Evolutionary conservation across 2,797 vertebrate species (phyloP), one percentile per base, ranked within the genome.

Genomic region (Parotocinclus haroldoi): DNA sequence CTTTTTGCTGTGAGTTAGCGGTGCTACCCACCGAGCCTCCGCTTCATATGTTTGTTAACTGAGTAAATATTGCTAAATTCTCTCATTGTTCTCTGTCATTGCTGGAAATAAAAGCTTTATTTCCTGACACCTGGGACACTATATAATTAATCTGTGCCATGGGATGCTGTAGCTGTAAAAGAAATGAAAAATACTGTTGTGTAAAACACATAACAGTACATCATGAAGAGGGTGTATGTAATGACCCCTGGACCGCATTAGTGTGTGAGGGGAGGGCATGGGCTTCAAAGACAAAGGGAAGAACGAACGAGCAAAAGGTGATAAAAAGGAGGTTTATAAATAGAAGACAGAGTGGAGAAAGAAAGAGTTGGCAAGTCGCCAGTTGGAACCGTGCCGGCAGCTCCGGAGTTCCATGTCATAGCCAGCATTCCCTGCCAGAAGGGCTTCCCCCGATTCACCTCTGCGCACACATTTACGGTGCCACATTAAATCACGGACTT

Each of bases 341-440:
- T 36, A 71, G 64, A 68, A 63, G 37, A 52, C 55, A 58, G 52
- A 19, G 52, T 6, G 13, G 46, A 48, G 53, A 50, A 17, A 58
- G 48, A 37, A 39, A 59, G 58, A 51, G 44, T 63, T 88, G 87
- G 89, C 85, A 19, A 49, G 36, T 27, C 44, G 83, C 87, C 88
- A 61, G 49, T 79, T 91, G 89, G 89, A 86, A 78, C 73, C 0
- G 69, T 74, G 85, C 87, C 87, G 77, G 80, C 80, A 85, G 82
- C 80, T 83, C 84, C 78, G 73, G 77, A 82, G 81, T 75, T 85
- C 80, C 69, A 67, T 87, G 87, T 86, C 84, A 84, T 60, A 48
- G 83, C 77, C 83, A 86, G 85, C 82, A 88, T 83, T 85, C 84
- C 82, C 83, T 85, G 85, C 87, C 85, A 89, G 84, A 83, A 88